Evolutionary conservation across 2,113 vertebrate species (phyloP), one percentile per base, ranked within the genome.

Genomic region (Dasyprocta punctata): DNA sequence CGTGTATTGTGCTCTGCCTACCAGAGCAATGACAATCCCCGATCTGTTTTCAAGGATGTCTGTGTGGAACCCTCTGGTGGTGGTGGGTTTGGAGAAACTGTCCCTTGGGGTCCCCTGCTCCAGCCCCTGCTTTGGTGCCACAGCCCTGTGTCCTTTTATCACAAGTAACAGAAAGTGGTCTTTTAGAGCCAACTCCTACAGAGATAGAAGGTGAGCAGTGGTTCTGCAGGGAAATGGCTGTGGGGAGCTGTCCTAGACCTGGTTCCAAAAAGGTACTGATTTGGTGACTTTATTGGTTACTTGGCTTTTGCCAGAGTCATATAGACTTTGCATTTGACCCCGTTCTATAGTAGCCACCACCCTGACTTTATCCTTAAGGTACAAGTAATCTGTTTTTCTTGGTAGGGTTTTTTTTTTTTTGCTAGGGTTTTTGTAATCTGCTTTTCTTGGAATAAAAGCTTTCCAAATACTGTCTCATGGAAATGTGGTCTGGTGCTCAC

Each of bases 371-470:
- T 22, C 41, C 12, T n/a, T 86, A 58, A 82, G 12, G n/a, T 24
- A 28, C 5, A 26, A 36, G 33, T 77, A 81, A 87, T 94, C 80
- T 95, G 61, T 84, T 92, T 92, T 93, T 41, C 75, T 77, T 49
- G 41, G 80, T n/a, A n/a, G n/a, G n/a, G n/a, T n/a, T n/a, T n/a
- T n/a, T n/a, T n/a, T n/a, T n/a, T n/a, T n/a, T n/a, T n/a, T n/a
- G n/a, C n/a, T n/a, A n/a, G n/a, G n/a, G n/a, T n/a, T n/a, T n/a
- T n/a, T n/a, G n/a, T n/a, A n/a, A 95, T 94, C 80, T 95, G 61
- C 86, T 92, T 92, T 93, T 41, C 75, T 77, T 49, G 41, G 80
- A 80, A 90, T 90, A 96, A 73, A 83, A 38, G 5, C 71, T 93
- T 95, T 69, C 87, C 71, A 80, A 93, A 56, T 82, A 90, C 63